Percentiles rank a stretch among this genome's conserved stretches.
phyloP scores from a whole-genome alignment of 2,113 vertebrate species.

The Apistogramma diplotaenia region DNA sequence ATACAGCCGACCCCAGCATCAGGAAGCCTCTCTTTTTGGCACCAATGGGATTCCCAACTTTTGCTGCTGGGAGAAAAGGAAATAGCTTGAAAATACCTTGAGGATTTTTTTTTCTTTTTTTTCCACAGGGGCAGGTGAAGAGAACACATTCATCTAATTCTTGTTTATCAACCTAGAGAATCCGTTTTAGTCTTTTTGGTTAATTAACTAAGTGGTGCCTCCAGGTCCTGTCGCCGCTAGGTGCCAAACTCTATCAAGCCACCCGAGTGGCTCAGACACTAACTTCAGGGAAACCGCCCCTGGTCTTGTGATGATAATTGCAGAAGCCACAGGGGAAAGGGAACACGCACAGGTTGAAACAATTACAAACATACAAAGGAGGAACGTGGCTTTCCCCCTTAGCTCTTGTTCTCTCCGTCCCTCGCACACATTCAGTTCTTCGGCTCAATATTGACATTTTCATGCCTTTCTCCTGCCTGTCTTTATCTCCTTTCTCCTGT shows the following conservation, averaged over 20 bases:
- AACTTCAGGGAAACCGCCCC: constrained; percentile 44
- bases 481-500: not conserved
- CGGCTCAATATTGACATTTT: not conserved
- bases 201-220: constrained; percentile 74
- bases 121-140: not conserved
- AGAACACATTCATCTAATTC: constrained; percentile 20
- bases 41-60: constrained; percentile 22
- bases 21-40: not conserved
- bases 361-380: constrained; percentile 53
- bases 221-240: constrained; percentile 45
- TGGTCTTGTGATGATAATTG: constrained; percentile 65
- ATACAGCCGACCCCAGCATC: not conserved
- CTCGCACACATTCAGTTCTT: constrained; percentile 7
- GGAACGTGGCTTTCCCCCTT: constrained; percentile 26
- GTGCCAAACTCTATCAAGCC: constrained; percentile 68
- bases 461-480: not conserved
- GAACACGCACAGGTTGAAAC: constrained; percentile 30
- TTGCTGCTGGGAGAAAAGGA: constrained; percentile 43
- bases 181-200: constrained; percentile 62
- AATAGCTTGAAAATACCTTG: constrained; percentile 52
- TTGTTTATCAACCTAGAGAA: constrained; percentile 63
- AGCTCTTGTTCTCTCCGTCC: constrained; percentile 12
- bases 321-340: constrained; percentile 42
- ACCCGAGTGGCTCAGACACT: constrained; percentile 49
- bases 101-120: constrained; percentile 27